Percentiles rank a stretch among this genome's conserved stretches.
These are phyloP conservation scores for Melikaiella ostensackeni DNA, from an alignment of 2,888 invertebrate species.

Conservation along the genomic window DNA sequence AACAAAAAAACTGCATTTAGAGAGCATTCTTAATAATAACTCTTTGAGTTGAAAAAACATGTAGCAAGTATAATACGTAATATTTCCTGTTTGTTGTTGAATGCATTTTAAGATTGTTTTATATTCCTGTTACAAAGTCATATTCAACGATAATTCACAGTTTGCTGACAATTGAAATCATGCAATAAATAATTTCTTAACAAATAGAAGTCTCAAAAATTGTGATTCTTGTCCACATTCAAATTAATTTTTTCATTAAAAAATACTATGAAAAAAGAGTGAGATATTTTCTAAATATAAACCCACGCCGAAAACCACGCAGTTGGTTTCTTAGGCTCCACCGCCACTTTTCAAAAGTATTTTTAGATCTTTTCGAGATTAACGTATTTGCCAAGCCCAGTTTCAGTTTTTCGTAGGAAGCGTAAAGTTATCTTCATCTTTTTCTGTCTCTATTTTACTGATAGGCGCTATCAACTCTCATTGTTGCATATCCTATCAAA, in stretches of 20 bases:
- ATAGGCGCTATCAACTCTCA: constrained; percentile 13
- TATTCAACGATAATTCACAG: not conserved
- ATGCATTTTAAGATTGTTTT: not conserved
- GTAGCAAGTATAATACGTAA: not conserved
- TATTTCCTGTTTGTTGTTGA: not conserved
- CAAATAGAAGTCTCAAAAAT: not conserved
- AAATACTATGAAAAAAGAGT: not conserved
- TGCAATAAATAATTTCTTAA: not conserved
- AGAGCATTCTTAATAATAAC: too few species aligned
- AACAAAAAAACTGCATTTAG: too few species aligned
- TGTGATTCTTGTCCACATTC: not conserved
- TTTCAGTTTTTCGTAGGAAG: constrained; percentile 27
- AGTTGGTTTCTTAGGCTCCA: not conserved
- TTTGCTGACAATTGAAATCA: not conserved
- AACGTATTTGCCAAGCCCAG: constrained; percentile 33
- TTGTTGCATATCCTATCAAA: constrained; percentile 25
- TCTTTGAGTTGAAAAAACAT: too few species aligned
- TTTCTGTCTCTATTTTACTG: constrained; percentile 17
- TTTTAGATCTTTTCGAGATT: constrained; percentile 22
- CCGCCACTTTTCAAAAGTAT: constrained; percentile 22
- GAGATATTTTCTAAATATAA: constrained; percentile 12
- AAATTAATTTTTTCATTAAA: not conserved
- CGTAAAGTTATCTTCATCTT: not conserved
- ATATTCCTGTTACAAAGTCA: not conserved
- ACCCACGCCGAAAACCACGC: not conserved